Evolutionary conservation across 2,113 vertebrate species (phyloP).

Genomic region (Scortum barcoo): DNA sequence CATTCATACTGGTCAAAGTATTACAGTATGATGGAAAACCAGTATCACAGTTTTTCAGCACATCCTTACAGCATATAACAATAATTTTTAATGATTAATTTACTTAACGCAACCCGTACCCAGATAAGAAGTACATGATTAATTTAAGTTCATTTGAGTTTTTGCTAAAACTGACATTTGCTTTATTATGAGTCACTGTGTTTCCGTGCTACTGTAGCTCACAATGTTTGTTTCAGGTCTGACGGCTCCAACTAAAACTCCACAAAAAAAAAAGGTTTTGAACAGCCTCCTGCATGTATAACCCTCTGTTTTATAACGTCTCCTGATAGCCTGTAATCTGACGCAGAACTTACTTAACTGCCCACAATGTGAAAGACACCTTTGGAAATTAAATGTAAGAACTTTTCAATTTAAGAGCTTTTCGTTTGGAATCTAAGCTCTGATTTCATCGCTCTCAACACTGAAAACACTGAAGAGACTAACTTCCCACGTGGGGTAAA

Average conservation of each 20-base stretch:
- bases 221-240: no score
- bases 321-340: no score
- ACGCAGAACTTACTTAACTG: no score
- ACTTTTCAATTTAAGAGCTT: no score
- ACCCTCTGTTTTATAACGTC: no score
- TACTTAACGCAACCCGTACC: not conserved
- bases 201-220: not conserved
- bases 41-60: not conserved
- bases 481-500: not conserved
- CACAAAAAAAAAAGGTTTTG: no score
- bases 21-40: not conserved
- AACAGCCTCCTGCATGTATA: no score
- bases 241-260: no score
- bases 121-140: not conserved
- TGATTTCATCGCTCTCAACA: not conserved
- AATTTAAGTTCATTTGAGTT: not conserved
- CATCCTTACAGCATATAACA: not conserved
- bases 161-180: not conserved
- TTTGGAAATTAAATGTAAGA: no score
- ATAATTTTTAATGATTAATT: not conserved
- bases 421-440: no score
- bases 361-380: no score
- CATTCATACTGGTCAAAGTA: not conserved
- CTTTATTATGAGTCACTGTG: not conserved
- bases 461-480: not conserved